A percentile compares a stretch with the other conserved stretches of the same genome.
phyloP scores from a whole-genome alignment of 2,888 invertebrate species.

The Corbicula japonica region DNA sequence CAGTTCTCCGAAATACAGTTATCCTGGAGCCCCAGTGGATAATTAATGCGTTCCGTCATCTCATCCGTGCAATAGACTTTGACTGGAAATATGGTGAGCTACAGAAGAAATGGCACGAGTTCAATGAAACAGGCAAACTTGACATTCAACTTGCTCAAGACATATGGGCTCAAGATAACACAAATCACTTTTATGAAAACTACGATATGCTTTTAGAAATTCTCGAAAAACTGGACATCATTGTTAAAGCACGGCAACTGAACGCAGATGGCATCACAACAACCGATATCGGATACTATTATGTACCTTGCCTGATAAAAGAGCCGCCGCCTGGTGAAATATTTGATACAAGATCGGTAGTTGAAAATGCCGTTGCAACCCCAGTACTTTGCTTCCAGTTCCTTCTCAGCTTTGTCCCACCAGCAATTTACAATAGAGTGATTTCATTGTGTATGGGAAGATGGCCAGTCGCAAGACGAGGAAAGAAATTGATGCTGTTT shows the following conservation, averaged over 20 bases:
- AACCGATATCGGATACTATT: conserved; percentile 34
- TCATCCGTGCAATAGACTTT: conserved; percentile 49
- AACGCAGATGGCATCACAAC: conserved; percentile 24
- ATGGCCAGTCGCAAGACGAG: conserved; percentile 49
- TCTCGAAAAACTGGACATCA: conserved; percentile 55
- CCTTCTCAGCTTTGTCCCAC: conserved; percentile 47
- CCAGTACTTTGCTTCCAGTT: conserved; percentile 35
- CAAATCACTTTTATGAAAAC: conserved; percentile 40
- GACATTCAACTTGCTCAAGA: conserved; percentile 36
- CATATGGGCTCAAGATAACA: conserved; percentile 47
- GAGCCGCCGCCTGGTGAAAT: conserved; percentile 20
- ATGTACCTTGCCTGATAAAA: conserved; percentile 55
- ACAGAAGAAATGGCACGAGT: conserved; percentile 34
- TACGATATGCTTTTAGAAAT: conserved; percentile 48
- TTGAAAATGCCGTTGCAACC: background rate
- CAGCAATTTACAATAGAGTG: conserved; percentile 52
- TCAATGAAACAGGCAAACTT: conserved; percentile 41
- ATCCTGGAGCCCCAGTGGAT: conserved; percentile 60
- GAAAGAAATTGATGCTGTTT: conserved; percentile 40
- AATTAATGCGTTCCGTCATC: conserved; percentile 51
- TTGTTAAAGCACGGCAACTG: conserved; percentile 42
- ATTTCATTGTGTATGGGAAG: conserved; percentile 42
- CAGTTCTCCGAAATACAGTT: conserved; percentile 28
- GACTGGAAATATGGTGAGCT: conserved; percentile 49
- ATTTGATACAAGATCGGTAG: background rate